phyloP scores from a whole-genome alignment of 2,113 vertebrate genomes.

The Pangasianodon hypophthalmus region DNA sequence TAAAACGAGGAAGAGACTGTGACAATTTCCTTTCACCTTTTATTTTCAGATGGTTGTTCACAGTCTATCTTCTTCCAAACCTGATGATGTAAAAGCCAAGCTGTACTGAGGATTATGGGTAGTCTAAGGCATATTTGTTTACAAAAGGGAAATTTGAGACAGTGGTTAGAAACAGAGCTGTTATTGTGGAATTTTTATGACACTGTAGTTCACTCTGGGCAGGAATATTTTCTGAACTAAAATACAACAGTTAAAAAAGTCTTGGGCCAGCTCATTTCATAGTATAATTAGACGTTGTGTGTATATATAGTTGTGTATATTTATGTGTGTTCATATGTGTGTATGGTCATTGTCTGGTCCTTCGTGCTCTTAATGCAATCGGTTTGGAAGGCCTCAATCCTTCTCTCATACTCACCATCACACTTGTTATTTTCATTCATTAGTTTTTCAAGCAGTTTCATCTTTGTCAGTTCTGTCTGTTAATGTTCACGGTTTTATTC shows the following conservation, averaged over 20 bases:
- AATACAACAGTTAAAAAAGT: neutral
- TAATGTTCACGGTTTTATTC: neutral
- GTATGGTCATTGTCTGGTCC: neutral
- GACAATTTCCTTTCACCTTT: neutral
- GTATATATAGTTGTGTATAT: neutral
- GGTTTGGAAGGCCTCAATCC: neutral
- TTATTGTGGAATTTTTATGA: too few relatives aligned
- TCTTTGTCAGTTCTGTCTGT: neutral
- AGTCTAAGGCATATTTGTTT: neutral
- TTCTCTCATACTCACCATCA: neutral
- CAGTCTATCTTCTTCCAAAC: neutral
- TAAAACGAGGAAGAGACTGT: neutral
- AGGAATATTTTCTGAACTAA: neutral
- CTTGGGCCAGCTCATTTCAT: neutral
- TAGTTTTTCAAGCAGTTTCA: neutral
- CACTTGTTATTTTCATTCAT: neutral
- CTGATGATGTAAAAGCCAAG: neutral
- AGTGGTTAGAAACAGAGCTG: too few relatives aligned
- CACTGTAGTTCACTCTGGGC: too few relatives aligned
- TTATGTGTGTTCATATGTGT: neutral
- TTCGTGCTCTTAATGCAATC: slow-evolving; percentile 9
- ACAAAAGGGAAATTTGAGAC: too few relatives aligned
- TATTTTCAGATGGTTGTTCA: neutral
- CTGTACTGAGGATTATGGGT: neutral
- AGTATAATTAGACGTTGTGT: neutral